Base-by-base conservation (phyloP, 2,797 vertebrate species). In the Prunella strophiata region DNA sequence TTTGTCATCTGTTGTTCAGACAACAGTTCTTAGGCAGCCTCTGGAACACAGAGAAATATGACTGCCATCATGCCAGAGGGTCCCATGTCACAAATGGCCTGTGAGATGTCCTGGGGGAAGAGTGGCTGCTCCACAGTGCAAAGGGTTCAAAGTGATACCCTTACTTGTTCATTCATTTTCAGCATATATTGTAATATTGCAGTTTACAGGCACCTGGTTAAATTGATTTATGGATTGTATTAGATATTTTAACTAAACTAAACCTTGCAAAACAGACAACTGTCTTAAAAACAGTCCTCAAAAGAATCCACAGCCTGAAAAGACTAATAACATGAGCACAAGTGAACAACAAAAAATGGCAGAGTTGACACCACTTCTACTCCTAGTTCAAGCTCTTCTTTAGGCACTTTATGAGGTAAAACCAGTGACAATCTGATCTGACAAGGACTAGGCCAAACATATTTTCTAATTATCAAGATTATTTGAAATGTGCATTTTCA, bases 111-210 rank as follows among this genome's bases (percentile, higher is more conserved):
- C 67, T n/a, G 42, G 12, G 9, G 19, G 13, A 93, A 57, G 18
- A 74, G 12, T 11, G 30, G 20, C 32, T 59, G 48, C 30, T 77
- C 19, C 36, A 32, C 0, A 1, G 11, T 1, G 1, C 34, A 20
- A 87, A 45, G 5, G n/a, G 25, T 61, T 82, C 32, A 43, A 67
- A 92, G 30, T 5, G 3, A 71, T 13, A 58, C 8, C 16, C 5
- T 20, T 54, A 58, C 16, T n/a, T 5, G 1, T 38, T 57, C 23
- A n/a, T 34, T 54, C 19, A 38, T 54, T 87, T 75, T 57, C 47
- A 89, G 34, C 30, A 36, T 52, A 70, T 66, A 89, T 52, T 63
- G 47, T 62, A 59, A 76, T 55, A 79, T 0, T 76, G 14, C 40
- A 52, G 23, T 13, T 88, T 51, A 62, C 1, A 1, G 16, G 14